Base-by-base conservation (phyloP, 1,140 invertebrate species). In the Babylonia areolata region DNA sequence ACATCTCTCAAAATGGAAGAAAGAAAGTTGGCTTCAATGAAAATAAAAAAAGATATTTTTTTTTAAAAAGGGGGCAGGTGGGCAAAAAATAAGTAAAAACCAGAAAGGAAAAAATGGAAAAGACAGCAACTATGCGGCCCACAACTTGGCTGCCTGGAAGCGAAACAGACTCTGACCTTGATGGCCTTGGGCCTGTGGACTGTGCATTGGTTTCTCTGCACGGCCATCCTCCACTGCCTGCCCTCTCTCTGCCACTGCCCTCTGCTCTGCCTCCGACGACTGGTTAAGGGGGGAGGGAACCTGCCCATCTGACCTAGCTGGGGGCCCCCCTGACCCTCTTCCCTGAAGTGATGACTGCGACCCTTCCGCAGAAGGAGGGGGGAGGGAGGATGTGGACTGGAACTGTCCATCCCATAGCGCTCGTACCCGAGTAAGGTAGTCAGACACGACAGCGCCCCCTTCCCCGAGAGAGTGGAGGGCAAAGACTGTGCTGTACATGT, bases 401-500 rank as follows among this genome's bases (percentile, higher is more conserved):
- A 90, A 90, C 84, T 91, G 88, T 42, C 88, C 92, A 87, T 94
- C 93, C 92, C 91, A 92, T 84, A 93, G 90, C 33, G 89, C 90
- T 81, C 92, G 82, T 20, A 93, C 93, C 80, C 91, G 91, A 39
- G 88, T 93, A 6, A 91, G 85, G 87, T 94, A 94, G 77, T 93
- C 90, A 20, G 92, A 88, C 84, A 91, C 91, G 75, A 87, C 90
- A 39, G 89, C 82, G 46, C 51, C 58, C 37, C 82, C 90, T 58
- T 88, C 86, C 85, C 90, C 90, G 39, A 93, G 89, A 15, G 93
- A 92, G 40, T 93, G 92, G 28, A 93, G 87, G 54, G 93, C 93
- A 87, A 93, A 93, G 51, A 90, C 90, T 20, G 93, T 94, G 88
- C 88, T 91, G 89, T 94, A 93, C 58, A 93, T 88, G 83, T 94